Base-by-base conservation (phyloP, 2,797 vertebrate species). In the Acipenser oxyrinchus region DNA sequence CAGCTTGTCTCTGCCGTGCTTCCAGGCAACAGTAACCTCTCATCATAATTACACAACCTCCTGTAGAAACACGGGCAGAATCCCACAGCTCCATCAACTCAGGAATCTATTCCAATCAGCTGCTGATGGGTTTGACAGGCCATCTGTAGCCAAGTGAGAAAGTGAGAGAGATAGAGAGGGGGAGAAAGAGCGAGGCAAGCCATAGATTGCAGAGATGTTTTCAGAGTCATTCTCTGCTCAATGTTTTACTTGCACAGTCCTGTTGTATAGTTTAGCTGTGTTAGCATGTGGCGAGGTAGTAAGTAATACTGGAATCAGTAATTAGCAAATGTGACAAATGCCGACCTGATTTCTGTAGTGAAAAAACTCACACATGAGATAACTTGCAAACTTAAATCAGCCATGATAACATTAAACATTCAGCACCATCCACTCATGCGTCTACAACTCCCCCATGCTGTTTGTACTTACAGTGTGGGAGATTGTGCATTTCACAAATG, bases 101-200 rank as follows among this genome's bases (percentile, higher is more conserved):
- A 72, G 74, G 77, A 78, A 85, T 84, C 81, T 84, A 63, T 81
- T 81, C 73, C 77, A 85, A 74, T 84, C 75, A 82, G 73, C 67
- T 73, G 64, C 74, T 79, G 79, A 80, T 79, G 73, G 77, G 77
- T 82, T 83, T 86, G 77, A 81, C 81, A 81, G 71, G 64, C 72
- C 73, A 77, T 79, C 73, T 78, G 76, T 74, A 78, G 70, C 67
- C 66, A 79, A 78, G 71, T 73, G 69, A 78, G 71, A 76, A 67
- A 58, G 55, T 4, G 4, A 18, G 53, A 15, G 55, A 48, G 53
- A n/a, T n/a, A 52, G 15, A 48, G 61, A 8, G 15, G 15, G 61
- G 11, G 23, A 69, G 63, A 82, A 67, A 74, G 23, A 37, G 23
- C 67, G 73, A 70, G 70, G 69, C 67, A 71, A 69, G 76, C 78